These are phyloP conservation scores for Diorhabda sublineata DNA, from an alignment of 1,140 invertebrate genomes.

Conservation along the genomic window DNA sequence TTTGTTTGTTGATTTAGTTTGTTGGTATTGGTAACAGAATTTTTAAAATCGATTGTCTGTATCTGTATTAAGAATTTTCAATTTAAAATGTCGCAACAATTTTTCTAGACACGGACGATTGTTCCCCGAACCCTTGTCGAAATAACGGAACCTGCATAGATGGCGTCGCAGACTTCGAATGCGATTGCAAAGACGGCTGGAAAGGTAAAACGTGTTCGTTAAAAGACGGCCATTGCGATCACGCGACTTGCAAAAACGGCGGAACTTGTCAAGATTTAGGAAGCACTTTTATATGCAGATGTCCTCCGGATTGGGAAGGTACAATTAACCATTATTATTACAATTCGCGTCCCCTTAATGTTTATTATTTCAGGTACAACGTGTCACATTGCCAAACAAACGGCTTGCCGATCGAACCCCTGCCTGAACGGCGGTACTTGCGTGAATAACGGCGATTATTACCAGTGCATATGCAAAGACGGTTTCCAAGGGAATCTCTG, in stretches of 20 bases:
- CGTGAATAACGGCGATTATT: conserved; percentile 66
- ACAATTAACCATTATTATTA: conserved; percentile 21
- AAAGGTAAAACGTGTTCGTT: conserved; percentile 70
- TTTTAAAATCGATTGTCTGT: too few species aligned
- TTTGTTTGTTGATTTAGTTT: too few species aligned
- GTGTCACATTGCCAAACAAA: conserved; percentile 65
- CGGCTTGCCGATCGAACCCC: conserved; percentile 66
- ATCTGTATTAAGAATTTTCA: too few species aligned
- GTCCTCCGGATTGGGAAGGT: conserved; percentile 63
- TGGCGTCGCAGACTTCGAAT: conserved; percentile 68
- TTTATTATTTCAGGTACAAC: conserved; percentile 51
- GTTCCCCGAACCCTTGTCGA: conserved; percentile 65
- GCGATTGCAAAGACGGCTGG: conserved; percentile 72
- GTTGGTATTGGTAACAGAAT: too few species aligned
- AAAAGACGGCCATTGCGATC: conserved; percentile 61
- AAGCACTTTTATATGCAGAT: conserved; percentile 60
- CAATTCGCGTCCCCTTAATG: not conserved
- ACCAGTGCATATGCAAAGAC: conserved; percentile 64
- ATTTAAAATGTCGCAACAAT: too few species aligned
- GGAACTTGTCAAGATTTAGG: conserved; percentile 65
- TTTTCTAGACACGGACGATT: conserved; percentile 75
- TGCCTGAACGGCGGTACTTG: conserved; percentile 75
- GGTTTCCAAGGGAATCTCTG: conserved; percentile 62
- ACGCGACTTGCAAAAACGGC: conserved; percentile 59
- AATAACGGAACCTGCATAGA: conserved; percentile 76